Evolutionary conservation across 2,113 vertebrate species (phyloP), one percentile per base, ranked within the genome.

Genomic region (Psittacula cyanocephala): DNA sequence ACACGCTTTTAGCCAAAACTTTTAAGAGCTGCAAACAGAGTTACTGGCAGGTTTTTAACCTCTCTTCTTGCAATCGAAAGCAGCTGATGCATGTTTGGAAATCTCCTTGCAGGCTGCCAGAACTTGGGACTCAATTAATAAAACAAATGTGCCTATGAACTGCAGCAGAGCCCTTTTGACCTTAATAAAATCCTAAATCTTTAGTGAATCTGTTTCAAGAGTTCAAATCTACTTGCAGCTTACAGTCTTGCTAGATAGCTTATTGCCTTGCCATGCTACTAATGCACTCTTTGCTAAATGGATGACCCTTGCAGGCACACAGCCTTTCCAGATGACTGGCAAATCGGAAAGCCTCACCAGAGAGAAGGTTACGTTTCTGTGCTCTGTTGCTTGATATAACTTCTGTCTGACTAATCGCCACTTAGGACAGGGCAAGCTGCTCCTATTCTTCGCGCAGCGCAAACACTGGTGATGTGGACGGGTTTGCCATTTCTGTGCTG

Each of bases 1-100:
- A 91, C 93, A 96, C 78, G 37, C 96, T 97, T 97, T 97, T 97
- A 95, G 96, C 93, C 91, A 93, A 76, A 93, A 78, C 46, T 97
- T 97, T 98, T 96, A 98, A 97, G 97, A 98, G 94, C 97, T 98
- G 97, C 95, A 97, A 98, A 97, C 98, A 97, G 97, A 97, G 93
- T 97, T 95, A 72, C 79, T 97, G 96, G 97, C 97, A 97, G 77
- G 53, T 97, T 98, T 97, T 97, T 95, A 96, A 93, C 92, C 93
- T 98, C 92, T 96, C 80, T 93, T 88, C 52, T 87, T 96, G 96
- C 97, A 98, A 98, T 98, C 55, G 11, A 97, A 98, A 98, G 97
- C 97, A 98, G 97, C 97, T 98, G 98, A 98, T 98, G 93, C 88
- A 69, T 95, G 93, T 97, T 98, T 97, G 91, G 80, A 91, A 95